A percentile compares a stretch with the other conserved stretches of the same genome.
phyloP scores from a whole-genome alignment of 2,888 invertebrate genomes.

The Bedellia somnulentella region DNA sequence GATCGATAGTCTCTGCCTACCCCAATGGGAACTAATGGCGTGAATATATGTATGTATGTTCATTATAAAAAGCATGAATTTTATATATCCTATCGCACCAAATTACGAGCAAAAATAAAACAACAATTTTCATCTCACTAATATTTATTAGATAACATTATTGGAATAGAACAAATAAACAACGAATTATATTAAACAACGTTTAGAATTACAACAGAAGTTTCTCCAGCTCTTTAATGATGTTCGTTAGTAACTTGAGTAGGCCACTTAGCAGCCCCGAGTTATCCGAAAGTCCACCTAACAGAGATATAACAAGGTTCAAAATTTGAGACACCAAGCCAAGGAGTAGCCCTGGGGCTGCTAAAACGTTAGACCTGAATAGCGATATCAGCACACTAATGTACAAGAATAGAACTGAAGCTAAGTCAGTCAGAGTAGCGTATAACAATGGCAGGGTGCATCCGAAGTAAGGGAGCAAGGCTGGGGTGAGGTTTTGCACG shows the following conservation, averaged over 20 bases:
- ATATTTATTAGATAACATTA: too few species aligned
- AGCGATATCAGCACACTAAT: constrained; percentile 44
- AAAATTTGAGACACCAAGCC: constrained; percentile 29
- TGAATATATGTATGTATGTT: too few species aligned
- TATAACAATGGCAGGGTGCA: constrained; percentile 42
- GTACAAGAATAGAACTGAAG: constrained; percentile 42
- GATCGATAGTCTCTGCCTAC: too few species aligned
- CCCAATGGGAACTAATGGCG: too few species aligned
- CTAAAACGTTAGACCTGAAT: constrained; percentile 40
- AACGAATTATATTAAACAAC: too few species aligned
- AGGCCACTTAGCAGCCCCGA: constrained; percentile 30
- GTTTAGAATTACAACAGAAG: constrained; percentile 21
- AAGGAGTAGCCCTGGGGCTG: constrained; percentile 34
- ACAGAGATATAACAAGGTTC: constrained; percentile 31
- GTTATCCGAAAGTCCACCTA: constrained; percentile 37
- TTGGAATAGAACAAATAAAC: too few species aligned
- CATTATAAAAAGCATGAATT: too few species aligned
- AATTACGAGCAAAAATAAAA: too few species aligned
- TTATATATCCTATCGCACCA: too few species aligned
- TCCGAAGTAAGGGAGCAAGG: constrained; percentile 42
- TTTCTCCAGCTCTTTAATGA: constrained; percentile 41
- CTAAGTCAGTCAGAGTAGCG: constrained; percentile 42
- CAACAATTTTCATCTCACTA: too few species aligned
- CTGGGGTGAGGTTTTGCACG: constrained; percentile 45
- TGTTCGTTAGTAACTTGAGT: constrained; percentile 34